Conservation (phyloP, 2,113 vertebrate genomes). For the Chauna torquata region DNA sequence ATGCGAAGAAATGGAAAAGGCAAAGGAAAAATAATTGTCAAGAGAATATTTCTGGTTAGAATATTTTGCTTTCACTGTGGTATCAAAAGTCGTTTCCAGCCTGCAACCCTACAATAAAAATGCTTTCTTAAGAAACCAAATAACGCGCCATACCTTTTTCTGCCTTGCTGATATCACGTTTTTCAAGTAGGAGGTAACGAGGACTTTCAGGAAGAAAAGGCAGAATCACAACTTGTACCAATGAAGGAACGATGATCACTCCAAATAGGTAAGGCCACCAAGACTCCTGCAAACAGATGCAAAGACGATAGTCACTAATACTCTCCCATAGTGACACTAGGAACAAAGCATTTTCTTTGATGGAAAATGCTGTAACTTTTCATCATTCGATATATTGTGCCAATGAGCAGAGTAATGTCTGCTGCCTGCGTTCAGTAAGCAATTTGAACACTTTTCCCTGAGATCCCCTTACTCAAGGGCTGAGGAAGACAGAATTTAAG, state of each 20-base stretch:
- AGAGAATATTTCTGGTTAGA: background rate
- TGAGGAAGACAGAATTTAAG: background rate
- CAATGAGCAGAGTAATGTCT: background rate
- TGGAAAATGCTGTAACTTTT: background rate
- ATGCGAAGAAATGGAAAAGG: background rate
- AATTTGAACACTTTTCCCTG: background rate
- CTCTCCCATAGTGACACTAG: too few species aligned
- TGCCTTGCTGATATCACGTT: conserved; percentile 80
- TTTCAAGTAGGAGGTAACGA: conserved; percentile 90
- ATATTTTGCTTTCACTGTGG: background rate
- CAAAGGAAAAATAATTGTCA: background rate
- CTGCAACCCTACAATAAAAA: background rate
- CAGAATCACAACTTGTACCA: conserved; percentile 84
- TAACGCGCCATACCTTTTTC: conserved; percentile 81
- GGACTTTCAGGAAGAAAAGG: conserved; percentile 95
- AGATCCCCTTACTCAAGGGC: background rate
- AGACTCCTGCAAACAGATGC: conserved; percentile 76
- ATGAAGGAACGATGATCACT: conserved; percentile 81
- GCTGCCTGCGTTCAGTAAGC: background rate
- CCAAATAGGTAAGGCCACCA: conserved; percentile 90
- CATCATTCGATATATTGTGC: background rate
- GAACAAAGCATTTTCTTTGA: background rate
- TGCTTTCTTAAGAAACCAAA: background rate
- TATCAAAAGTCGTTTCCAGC: background rate
- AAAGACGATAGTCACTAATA: background rate